phyloP scores from a whole-genome alignment of 2,113 vertebrate genomes.

The Ceyx margarethae region DNA sequence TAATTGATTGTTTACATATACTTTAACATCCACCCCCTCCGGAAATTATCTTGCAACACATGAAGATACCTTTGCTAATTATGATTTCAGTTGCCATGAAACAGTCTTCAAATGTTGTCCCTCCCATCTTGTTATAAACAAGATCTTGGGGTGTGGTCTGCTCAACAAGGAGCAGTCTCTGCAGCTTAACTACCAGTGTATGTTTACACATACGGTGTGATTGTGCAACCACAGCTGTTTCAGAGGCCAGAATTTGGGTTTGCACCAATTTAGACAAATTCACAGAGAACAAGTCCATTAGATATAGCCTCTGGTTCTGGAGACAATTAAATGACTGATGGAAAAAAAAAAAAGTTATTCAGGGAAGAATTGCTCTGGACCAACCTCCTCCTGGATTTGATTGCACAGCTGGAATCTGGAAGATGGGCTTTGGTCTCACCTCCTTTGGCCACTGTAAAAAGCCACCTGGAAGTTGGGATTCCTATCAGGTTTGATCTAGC shows the following conservation, averaged over 20 bases:
- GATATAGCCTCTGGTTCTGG: background rate
- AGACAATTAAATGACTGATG: background rate
- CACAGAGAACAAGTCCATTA: background rate
- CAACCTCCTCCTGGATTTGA: background rate
- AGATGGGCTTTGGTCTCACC: background rate
- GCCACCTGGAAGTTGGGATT: background rate
- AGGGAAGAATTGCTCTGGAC: background rate
- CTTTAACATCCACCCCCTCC: background rate
- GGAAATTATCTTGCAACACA: conserved; percentile 15
- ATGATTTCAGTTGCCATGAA: conserved; percentile 39
- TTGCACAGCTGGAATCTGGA: background rate
- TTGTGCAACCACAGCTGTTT: background rate
- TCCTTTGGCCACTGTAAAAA: background rate
- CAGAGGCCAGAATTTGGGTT: background rate
- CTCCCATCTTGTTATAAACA: conserved; percentile 1
- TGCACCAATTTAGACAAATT: background rate
- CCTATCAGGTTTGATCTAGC: background rate
- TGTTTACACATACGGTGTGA: background rate
- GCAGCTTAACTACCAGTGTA: background rate
- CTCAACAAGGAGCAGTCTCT: background rate
- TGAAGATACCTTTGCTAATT: conserved; percentile 22
- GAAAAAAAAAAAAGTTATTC: background rate
- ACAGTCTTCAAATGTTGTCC: background rate
- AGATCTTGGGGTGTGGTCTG: background rate
- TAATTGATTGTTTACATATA: conserved; percentile 28